phyloP scores from a whole-genome alignment of 2,888 invertebrate genomes.

The Cepaea hortensis region DNA sequence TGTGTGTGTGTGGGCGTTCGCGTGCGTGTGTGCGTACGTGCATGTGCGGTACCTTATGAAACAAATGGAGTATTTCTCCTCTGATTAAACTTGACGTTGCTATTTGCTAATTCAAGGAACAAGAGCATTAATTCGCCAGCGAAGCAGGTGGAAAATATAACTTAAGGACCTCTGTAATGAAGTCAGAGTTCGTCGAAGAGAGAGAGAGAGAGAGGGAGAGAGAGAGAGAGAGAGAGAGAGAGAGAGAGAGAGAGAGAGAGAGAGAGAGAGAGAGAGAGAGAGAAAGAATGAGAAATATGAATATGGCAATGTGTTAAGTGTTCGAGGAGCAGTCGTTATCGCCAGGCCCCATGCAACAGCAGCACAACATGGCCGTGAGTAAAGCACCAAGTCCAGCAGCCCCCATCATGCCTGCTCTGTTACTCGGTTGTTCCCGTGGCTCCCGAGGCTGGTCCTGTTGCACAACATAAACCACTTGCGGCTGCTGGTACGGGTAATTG shows the following conservation, averaged over 20 bases:
- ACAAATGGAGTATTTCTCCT: too few species aligned
- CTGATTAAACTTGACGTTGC: background rate
- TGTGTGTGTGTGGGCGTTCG: constrained; percentile 1
- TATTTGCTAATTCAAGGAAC: too few species aligned
- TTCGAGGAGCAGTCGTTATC: background rate
- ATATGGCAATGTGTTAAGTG: background rate
- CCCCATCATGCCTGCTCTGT: background rate
- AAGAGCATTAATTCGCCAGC: too few species aligned
- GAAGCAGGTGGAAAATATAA: too few species aligned
- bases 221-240: too few species aligned
- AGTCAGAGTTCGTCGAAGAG: too few species aligned
- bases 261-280: too few species aligned
- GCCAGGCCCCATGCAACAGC: background rate
- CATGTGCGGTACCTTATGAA: background rate
- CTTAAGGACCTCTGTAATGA: too few species aligned
- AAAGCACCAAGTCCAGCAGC: background rate
- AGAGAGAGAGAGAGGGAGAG: too few species aligned
- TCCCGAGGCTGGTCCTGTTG: background rate
- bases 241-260: too few species aligned
- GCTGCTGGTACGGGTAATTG: background rate
- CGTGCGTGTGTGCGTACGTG: background rate
- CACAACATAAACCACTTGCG: background rate
- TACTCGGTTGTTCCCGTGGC: too few species aligned
- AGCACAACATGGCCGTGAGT: background rate
- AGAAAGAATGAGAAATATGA: too few species aligned